Conservation (phyloP, 2,113 vertebrate genomes). For the Raja brachyura region DNA sequence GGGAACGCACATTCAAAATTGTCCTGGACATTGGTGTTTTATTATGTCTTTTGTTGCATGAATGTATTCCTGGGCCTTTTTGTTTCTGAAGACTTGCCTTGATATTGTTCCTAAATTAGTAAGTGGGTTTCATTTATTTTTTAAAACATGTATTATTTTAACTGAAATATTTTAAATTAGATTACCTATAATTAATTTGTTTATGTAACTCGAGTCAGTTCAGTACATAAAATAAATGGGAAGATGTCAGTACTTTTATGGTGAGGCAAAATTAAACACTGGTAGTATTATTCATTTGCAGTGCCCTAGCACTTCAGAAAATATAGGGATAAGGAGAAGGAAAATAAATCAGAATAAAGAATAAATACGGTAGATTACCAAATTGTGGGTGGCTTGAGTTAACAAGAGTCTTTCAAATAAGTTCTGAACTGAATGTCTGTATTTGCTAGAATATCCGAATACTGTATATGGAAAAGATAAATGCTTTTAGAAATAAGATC, state of each 20-base stretch:
- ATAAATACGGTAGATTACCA: not conserved
- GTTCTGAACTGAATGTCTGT: not conserved
- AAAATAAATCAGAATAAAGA: too few species aligned
- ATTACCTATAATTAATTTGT: not conserved
- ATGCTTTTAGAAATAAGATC: not conserved
- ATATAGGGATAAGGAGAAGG: not conserved
- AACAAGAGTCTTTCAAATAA: not conserved
- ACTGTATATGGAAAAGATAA: not conserved
- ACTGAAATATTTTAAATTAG: not conserved
- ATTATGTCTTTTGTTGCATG: too few species aligned
- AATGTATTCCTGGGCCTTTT: too few species aligned
- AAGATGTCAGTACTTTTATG: not conserved
- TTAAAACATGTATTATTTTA: not conserved
- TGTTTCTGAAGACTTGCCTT: not conserved
- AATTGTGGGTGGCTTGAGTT: not conserved
- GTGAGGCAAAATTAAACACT: not conserved
- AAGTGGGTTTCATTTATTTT: too few species aligned
- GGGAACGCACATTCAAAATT: too few species aligned
- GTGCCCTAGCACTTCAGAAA: not conserved
- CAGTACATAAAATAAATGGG: not conserved
- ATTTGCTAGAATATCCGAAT: not conserved
- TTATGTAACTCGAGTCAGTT: not conserved
- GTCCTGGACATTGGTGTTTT: too few species aligned
- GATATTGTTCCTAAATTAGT: not conserved
- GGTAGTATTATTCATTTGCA: not conserved